These are phyloP conservation scores for Lycocerus yunnanus DNA, from an alignment of 2,888 invertebrate species.

Conservation along the genomic window DNA sequence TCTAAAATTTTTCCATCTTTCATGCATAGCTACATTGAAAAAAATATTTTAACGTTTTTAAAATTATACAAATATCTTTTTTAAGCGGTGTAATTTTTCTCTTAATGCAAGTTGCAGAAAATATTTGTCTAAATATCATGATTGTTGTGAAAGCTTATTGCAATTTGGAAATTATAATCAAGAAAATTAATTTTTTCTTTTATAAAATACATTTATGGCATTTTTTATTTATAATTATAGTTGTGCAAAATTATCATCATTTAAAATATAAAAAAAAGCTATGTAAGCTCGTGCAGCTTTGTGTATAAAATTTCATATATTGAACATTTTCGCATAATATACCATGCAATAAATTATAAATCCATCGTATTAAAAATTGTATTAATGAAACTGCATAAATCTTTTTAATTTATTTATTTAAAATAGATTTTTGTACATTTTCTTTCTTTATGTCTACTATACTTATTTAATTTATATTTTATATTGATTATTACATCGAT, in stretches of 20 bases:
- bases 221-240: conserved; percentile 17
- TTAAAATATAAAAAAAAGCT: neutral
- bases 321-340: neutral
- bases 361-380: neutral
- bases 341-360: neutral
- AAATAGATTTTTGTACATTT: neutral
- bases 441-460: neutral
- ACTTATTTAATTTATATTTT: neutral
- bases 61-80: conserved; percentile 9
- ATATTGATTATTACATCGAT: neutral
- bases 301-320: neutral
- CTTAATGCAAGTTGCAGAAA: neutral
- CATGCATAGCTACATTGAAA: neutral
- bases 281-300: neutral
- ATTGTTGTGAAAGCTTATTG: conserved; percentile 24
- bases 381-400: neutral
- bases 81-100: conserved; percentile 8
- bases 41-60: conserved; percentile 1
- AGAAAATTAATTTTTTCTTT: conserved; percentile 34
- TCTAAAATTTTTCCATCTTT: neutral
- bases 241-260: neutral
- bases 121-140: neutral
- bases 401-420: neutral
- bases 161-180: conserved; percentile 37
- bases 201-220: conserved; percentile 30